Evolutionary conservation across 2,113 vertebrate genomes (phyloP).

Genomic region (Bufo gargarizans): DNA sequence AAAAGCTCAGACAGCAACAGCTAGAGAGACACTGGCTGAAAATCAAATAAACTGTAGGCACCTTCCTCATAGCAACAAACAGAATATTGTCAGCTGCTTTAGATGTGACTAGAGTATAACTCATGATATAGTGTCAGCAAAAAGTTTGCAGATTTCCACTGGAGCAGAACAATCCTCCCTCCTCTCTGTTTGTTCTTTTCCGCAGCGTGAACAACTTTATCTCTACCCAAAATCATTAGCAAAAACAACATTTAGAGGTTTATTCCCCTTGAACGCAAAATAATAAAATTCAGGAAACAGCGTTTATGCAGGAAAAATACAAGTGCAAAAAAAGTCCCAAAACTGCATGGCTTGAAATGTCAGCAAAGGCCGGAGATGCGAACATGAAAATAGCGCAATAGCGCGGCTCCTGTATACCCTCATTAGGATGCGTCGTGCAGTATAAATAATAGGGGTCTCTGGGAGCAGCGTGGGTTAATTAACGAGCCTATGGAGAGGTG

Average conservation of each 20-base stretch:
- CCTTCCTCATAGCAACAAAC: background rate
- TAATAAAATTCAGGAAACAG: constrained; percentile 28
- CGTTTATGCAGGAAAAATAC: constrained; percentile 3
- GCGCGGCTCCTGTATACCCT: background rate
- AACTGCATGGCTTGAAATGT: background rate
- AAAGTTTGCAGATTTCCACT: background rate
- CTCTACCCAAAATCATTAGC: background rate
- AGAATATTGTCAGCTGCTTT: background rate
- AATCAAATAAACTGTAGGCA: background rate
- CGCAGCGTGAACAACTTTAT: background rate
- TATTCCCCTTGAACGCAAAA: background rate
- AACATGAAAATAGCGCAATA: background rate
- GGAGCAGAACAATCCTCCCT: background rate
- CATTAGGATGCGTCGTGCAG: background rate
- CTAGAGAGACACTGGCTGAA: background rate
- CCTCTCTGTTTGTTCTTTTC: background rate
- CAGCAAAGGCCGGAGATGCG: background rate
- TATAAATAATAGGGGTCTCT: background rate
- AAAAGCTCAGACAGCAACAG: too few species aligned
- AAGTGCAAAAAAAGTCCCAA: background rate
- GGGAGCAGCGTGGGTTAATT: background rate
- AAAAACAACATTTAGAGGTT: constrained; percentile 13
- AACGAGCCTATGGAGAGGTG: background rate
- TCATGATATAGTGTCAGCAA: background rate
- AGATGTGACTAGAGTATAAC: background rate